phyloP scores from a whole-genome alignment of 2,797 vertebrate genomes.

The Crenichthys baileyi region DNA sequence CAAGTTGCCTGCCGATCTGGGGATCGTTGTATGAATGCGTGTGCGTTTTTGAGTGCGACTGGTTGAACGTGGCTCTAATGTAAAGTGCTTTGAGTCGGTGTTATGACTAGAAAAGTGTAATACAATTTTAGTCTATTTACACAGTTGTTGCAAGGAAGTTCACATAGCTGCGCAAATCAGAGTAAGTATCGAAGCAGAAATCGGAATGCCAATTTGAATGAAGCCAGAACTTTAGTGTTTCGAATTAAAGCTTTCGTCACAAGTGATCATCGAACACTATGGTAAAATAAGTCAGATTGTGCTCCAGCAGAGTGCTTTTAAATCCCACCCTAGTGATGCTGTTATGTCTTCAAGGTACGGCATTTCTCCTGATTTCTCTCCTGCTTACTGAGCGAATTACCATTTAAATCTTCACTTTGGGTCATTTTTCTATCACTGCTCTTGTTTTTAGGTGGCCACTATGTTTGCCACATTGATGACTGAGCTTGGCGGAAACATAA shows the following conservation, averaged over 20 bases:
- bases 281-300: background rate
- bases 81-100: background rate
- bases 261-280: background rate
- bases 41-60: background rate
- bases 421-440: background rate
- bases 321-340: background rate
- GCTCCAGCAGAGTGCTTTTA: background rate
- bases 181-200: too few relatives aligned
- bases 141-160: background rate
- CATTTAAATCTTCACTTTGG: background rate
- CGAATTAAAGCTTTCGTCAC: background rate
- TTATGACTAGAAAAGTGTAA: background rate
- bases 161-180: background rate
- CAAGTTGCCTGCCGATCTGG: background rate
- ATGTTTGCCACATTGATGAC: background rate
- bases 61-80: background rate
- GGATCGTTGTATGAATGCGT: background rate
- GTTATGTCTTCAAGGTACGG: background rate
- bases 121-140: background rate
- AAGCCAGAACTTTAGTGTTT: too few relatives aligned
- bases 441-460: background rate
- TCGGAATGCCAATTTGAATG: too few relatives aligned
- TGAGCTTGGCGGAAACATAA: background rate
- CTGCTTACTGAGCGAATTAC: background rate
- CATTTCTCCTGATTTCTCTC: background rate